These are phyloP conservation scores for Acanthopleura granulata DNA, from an alignment of 2,888 invertebrate species.

Conservation along the genomic window DNA sequence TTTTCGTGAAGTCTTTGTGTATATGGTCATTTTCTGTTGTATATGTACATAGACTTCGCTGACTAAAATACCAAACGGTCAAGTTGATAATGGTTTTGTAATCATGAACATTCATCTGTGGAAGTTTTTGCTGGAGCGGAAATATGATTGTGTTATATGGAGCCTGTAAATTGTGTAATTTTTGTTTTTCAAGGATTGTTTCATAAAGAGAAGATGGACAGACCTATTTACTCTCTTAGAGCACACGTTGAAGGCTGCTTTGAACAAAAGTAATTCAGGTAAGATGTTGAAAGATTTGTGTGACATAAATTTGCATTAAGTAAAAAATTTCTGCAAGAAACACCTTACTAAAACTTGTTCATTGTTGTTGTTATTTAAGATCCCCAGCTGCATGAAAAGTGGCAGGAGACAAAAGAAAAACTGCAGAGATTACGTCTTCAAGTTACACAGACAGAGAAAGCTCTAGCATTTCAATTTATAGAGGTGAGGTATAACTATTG, in stretches of 20 bases:
- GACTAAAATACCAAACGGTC: too few species aligned
- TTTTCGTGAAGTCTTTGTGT: too few species aligned
- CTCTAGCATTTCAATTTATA: slow-evolving; percentile 89
- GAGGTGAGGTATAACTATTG: slow-evolving; percentile 72
- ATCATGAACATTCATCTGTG: too few species aligned
- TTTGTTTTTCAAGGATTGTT: slow-evolving; percentile 73
- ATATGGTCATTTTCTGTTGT: too few species aligned
- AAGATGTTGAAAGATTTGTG: neutral
- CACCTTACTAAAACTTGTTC: neutral
- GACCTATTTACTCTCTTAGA: slow-evolving; percentile 83
- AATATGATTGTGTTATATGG: too few species aligned
- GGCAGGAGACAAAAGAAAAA: slow-evolving; percentile 79
- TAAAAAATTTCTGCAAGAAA: neutral
- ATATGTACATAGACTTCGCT: too few species aligned
- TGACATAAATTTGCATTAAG: neutral
- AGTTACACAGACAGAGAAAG: slow-evolving; percentile 77
- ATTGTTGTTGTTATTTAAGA: slow-evolving; percentile 26
- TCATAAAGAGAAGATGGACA: slow-evolving; percentile 80
- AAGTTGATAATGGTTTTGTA: too few species aligned
- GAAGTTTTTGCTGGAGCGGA: too few species aligned
- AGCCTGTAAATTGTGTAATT: too few species aligned
- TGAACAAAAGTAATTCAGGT: slow-evolving; percentile 68
- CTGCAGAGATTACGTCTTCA: slow-evolving; percentile 81
- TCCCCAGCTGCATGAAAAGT: slow-evolving; percentile 67
- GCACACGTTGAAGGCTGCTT: slow-evolving; percentile 79